A percentile compares a stretch with the other conserved stretches of the same genome.
phyloP scores from a whole-genome alignment of 2,113 vertebrate species.

The Corydoras sp. region DNA sequence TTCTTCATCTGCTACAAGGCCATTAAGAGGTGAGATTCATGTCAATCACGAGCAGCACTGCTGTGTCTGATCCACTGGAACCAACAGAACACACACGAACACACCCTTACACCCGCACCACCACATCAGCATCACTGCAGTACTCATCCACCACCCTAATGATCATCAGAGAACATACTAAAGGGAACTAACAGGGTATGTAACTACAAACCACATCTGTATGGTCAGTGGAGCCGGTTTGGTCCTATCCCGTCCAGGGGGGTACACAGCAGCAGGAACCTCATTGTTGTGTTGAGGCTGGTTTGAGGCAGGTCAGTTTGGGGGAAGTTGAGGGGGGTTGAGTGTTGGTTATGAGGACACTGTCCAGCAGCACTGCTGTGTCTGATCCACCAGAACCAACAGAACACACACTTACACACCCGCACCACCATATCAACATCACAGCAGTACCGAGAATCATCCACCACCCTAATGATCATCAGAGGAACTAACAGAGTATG shows the following conservation, averaged over 20 bases:
- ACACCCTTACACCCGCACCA: too few species aligned
- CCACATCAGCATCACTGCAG: too few species aligned
- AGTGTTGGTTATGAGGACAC: neutral
- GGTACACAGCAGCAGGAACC: neutral
- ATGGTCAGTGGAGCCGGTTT: too few species aligned
- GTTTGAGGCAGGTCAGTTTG: conserved; percentile 6
- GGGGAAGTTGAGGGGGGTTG: neutral
- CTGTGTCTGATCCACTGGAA: neutral
- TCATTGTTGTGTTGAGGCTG: neutral
- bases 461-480: too few species aligned
- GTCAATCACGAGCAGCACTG: neutral
- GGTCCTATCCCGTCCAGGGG: too few species aligned
- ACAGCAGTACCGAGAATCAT: too few species aligned
- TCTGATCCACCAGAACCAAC: neutral
- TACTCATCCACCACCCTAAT: too few species aligned
- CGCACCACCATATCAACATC: too few species aligned
- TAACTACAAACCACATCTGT: too few species aligned
- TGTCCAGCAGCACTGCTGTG: neutral
- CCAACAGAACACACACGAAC: neutral
- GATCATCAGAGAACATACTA: too few species aligned
- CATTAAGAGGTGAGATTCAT: conserved; percentile 77
- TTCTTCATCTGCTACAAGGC: conserved; percentile 86
- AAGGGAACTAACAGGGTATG: too few species aligned
- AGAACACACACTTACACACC: neutral
- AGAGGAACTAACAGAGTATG: too few species aligned